phyloP scores from a whole-genome alignment of 2,797 vertebrate species.

The Poecilia gillii region DNA sequence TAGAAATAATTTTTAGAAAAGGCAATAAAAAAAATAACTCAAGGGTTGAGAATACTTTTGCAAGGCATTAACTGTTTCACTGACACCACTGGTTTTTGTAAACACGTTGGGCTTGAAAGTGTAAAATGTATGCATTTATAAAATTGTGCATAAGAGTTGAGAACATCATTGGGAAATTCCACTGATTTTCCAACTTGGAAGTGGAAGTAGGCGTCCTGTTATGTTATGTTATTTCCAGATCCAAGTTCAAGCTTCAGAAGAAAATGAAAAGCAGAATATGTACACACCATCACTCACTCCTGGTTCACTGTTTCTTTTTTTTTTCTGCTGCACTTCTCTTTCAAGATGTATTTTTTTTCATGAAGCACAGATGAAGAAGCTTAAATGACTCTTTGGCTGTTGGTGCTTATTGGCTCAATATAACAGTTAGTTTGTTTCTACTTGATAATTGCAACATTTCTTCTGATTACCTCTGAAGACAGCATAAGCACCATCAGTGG shows the following conservation, averaged over 20 bases:
- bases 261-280: neutral
- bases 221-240: neutral
- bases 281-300: neutral
- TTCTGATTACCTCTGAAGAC: neutral
- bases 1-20: neutral
- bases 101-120: neutral
- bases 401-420: neutral
- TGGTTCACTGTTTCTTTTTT: neutral
- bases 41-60: neutral
- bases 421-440: neutral
- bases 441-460: neutral
- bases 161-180: neutral
- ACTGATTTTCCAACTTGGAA: neutral
- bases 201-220: neutral
- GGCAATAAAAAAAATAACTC: neutral
- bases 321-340: neutral
- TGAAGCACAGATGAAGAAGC: neutral
- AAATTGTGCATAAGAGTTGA: neutral
- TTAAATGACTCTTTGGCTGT: neutral
- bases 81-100: neutral
- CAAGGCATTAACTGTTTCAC: neutral
- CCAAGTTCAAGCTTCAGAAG: neutral
- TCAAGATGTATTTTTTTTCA: neutral
- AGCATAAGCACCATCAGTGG: neutral
- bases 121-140: neutral